Evolutionary conservation across 2,797 vertebrate genomes (phyloP).

Genomic region (Lepilemur ruficaudatus): DNA sequence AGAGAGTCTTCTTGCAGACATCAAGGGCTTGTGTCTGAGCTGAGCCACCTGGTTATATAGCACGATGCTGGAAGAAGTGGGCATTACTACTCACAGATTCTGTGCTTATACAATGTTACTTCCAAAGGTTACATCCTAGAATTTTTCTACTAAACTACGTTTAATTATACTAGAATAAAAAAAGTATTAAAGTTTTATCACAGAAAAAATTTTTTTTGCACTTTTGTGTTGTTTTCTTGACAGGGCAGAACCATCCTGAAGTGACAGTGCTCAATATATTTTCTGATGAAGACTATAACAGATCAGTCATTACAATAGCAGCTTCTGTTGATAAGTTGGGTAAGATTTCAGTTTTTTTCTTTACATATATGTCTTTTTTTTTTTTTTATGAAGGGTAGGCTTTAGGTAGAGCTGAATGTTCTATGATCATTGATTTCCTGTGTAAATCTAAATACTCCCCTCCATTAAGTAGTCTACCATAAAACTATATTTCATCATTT

Average conservation of each 20-base stretch:
- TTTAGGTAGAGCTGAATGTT: not conserved
- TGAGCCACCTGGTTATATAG: not conserved
- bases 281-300: slow-evolving; percentile 88
- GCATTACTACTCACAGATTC: not conserved
- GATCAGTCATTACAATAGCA: slow-evolving; percentile 88
- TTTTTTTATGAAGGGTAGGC: not conserved
- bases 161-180: slow-evolving; percentile 41
- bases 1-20: not conserved
- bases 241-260: slow-evolving; percentile 80
- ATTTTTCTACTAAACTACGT: not conserved
- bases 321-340: slow-evolving; percentile 82
- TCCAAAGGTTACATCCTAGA: not conserved
- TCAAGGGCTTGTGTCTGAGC: not conserved
- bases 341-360: slow-evolving; percentile 74
- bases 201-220: not conserved
- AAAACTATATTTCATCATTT: not conserved
- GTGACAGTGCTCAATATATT: slow-evolving; percentile 88
- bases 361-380: not conserved
- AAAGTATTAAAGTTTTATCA: not conserved
- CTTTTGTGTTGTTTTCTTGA: slow-evolving; percentile 17
- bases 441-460: not conserved
- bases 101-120: not conserved
- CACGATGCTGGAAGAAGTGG: not conserved
- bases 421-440: not conserved
- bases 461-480: not conserved